Evolutionary conservation across 2,797 vertebrate species (phyloP).

Genomic region (Hippopotamyrus pictus): DNA sequence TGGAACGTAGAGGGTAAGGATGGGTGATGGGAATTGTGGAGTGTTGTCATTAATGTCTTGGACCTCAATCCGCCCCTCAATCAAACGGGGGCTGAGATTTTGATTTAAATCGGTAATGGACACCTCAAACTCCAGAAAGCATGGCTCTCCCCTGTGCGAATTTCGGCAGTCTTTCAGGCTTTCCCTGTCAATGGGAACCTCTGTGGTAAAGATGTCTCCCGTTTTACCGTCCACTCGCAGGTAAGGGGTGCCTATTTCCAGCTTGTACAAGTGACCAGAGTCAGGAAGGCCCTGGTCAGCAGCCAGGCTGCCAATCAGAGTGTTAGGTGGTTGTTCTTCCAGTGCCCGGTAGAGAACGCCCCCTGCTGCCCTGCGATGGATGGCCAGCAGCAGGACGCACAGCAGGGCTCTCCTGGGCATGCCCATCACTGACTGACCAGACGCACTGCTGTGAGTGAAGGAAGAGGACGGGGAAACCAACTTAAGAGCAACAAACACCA

Average conservation of each 20-base stretch:
- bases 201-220: conserved; percentile 95
- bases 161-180: conserved; percentile 83
- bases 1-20: conserved; percentile 88
- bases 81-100: conserved; percentile 80
- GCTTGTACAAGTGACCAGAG: conserved; percentile 90
- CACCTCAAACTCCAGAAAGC: conserved; percentile 94
- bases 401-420: conserved; percentile 49
- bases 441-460: conserved; percentile 51
- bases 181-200: conserved; percentile 93
- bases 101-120: conserved; percentile 90
- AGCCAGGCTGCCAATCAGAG: conserved; percentile 90
- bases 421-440: conserved; percentile 63
- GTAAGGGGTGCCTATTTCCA: conserved; percentile 89
- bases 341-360: conserved; percentile 79
- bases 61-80: conserved; percentile 94
- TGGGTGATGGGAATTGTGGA: conserved; percentile 88
- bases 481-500: not conserved
- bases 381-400: conserved; percentile 56
- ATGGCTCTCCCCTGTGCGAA: conserved; percentile 72
- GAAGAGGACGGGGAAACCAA: conserved; percentile 18
- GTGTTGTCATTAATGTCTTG: conserved; percentile 98
- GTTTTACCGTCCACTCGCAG: conserved; percentile 94
- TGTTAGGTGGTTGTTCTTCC: conserved; percentile 94
- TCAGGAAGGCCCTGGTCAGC: conserved; percentile 90
- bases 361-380: conserved; percentile 43